Evolutionary conservation across 2,797 vertebrate species (phyloP).

Genomic region (Mormyrops attenuatus): DNA sequence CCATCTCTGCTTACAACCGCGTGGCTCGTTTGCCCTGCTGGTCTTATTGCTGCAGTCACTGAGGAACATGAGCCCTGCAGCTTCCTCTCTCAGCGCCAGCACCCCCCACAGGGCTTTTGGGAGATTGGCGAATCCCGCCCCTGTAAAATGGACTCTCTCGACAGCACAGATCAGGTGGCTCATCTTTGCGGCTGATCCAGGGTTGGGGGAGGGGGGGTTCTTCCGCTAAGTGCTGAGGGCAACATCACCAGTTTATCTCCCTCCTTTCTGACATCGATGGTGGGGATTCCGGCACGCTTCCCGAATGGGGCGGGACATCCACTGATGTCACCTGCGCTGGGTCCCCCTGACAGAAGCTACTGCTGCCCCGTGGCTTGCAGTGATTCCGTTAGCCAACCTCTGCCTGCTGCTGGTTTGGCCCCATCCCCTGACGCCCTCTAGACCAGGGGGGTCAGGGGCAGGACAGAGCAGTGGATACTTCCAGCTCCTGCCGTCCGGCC

Average conservation of each 20-base stretch:
- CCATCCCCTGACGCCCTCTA: not conserved
- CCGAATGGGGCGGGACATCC: not conserved
- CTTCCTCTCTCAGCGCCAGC: constrained; percentile 49
- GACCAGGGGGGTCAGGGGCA: not conserved
- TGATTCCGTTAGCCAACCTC: not conserved
- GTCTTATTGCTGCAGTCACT: not conserved
- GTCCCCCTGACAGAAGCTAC: not conserved
- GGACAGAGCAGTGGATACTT: not conserved
- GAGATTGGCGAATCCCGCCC: not conserved
- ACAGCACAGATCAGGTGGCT: constrained; percentile 44
- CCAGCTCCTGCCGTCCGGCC: not conserved
- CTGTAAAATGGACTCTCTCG: constrained; percentile 5
- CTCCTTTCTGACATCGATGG: not conserved
- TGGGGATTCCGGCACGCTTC: not conserved
- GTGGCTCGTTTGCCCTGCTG: not conserved
- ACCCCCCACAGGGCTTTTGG: not conserved
- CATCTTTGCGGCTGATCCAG: constrained; percentile 57
- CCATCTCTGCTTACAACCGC: constrained; percentile 15
- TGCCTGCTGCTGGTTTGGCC: too few relatives aligned
- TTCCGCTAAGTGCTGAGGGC: constrained; percentile 28
- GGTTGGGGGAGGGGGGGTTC: constrained; percentile 47
- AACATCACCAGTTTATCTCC: constrained; percentile 35
- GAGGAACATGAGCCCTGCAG: not conserved
- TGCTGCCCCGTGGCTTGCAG: not conserved
- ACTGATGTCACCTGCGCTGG: not conserved